Evolutionary conservation across 2,113 vertebrate species (phyloP).

Genomic region (Willisornis vidua): DNA sequence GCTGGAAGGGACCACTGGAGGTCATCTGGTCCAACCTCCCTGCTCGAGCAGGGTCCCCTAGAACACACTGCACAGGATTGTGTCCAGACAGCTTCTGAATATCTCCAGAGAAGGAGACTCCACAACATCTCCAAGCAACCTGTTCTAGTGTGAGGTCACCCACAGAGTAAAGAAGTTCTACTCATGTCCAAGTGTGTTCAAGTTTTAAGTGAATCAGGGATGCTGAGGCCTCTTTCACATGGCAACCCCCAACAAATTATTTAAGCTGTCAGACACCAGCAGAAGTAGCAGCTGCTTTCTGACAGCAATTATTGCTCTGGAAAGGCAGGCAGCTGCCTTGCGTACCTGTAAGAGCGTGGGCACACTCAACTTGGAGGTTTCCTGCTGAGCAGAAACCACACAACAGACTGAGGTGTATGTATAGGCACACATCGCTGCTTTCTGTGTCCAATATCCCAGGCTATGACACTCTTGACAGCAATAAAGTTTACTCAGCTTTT

Average conservation of each 20-base stretch:
- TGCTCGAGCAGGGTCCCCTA: neutral
- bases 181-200: neutral
- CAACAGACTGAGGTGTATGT: neutral
- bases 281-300: slow-evolving; percentile 19
- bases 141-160: too few relatives aligned
- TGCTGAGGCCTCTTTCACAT: neutral
- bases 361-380: neutral
- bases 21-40: neutral
- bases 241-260: neutral
- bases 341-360: neutral
- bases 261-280: neutral
- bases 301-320: neutral
- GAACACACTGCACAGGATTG: neutral
- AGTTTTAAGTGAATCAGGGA: neutral
- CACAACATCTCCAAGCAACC: neutral
- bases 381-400: neutral
- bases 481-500: slow-evolving; percentile 27
- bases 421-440: rapidly evolving
- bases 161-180: neutral
- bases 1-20: neutral
- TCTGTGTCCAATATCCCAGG: neutral
- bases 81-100: neutral
- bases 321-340: slow-evolving; percentile 3
- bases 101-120: neutral
- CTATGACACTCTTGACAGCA: neutral